A percentile compares a stretch with the other conserved stretches of the same genome.
Evolutionary conservation across 2,888 invertebrate species (phyloP).

Genomic region (Monoplex corrugatus): DNA sequence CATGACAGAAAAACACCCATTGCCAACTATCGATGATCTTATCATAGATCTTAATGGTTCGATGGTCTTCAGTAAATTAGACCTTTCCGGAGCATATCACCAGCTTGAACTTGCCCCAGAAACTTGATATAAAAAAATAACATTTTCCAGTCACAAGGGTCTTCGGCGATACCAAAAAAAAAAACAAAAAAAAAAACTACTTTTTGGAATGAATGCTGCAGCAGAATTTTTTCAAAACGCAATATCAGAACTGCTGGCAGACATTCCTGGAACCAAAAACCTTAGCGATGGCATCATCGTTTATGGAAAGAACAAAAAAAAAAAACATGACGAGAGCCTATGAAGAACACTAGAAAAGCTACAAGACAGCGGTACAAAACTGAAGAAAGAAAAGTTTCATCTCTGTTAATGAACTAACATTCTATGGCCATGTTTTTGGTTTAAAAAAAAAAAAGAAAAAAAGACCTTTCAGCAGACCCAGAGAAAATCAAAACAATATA

Average conservation of each 20-base stretch:
- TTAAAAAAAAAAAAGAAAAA: too few species aligned
- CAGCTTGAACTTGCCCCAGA: too few species aligned
- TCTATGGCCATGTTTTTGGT: conserved; percentile 3
- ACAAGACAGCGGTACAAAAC: not conserved
- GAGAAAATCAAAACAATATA: not conserved
- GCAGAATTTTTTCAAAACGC: conserved; percentile 18
- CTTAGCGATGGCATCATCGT: not conserved
- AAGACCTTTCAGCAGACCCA: not conserved
- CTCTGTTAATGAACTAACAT: not conserved
- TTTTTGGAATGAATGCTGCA: conserved; percentile 17
- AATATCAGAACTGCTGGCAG: not conserved
- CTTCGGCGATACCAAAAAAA: too few species aligned
- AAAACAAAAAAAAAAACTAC: too few species aligned
- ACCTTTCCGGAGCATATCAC: too few species aligned
- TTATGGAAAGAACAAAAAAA: not conserved
- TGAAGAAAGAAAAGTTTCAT: not conserved
- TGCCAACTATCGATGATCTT: too few species aligned
- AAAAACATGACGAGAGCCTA: not conserved
- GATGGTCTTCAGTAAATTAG: too few species aligned
- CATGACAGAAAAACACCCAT: too few species aligned
- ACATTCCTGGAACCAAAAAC: not conserved
- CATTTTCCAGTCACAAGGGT: too few species aligned
- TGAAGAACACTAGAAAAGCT: not conserved
- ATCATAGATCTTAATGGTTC: too few species aligned
- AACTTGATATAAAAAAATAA: too few species aligned